Base-by-base conservation (phyloP, 64 coral and sea anemone species). In the Montipora capricornis region DNA sequence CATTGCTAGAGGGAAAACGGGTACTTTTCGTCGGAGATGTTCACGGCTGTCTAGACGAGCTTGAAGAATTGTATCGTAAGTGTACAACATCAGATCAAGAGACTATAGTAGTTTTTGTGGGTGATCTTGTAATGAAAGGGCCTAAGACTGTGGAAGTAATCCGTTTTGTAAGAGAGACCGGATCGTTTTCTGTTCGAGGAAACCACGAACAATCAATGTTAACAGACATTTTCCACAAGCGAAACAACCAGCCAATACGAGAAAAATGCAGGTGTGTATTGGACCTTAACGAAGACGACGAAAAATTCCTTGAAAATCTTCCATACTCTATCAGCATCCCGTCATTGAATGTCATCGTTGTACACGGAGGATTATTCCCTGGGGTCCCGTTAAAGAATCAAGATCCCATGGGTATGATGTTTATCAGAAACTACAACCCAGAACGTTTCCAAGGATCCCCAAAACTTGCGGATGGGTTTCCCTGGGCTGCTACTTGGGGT, bases 291-390 rank as follows among this genome's bases (percentile, higher is more conserved):
- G 13, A 16, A 15, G 95, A 96, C 73, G 95, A 96, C 67, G 73
- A 93, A 74, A 82, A 90, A 46, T 96, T 87, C 26, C 66, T 96
- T 13, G 75, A 94, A 73, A 88, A 93, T 60, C 83, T 96, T 44
- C 92, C 95, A 8, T 96, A 81, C 17, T 94, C 87, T 3, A 94
- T 96, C n/a, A 87, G 91, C 60, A 87, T 96, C 78, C 87, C 89
- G 12, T 86, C 90, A 13, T 59, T 90, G 8, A 90, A 94, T 75
- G 92, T 95, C 4, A 47, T 96, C 10, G 67, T 96, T 5, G 95
- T 96, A 17, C 95, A 96, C 52, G 95, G 95, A 1, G 95, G 95
- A 0, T 87, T 96, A 55, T 80, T 96, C 26, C 95, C 95, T 6
- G 95, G 95, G n/a, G 53, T 96, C 2, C 73, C 76, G 6, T 19